A percentile compares a stretch with the other conserved stretches of the same genome.
phyloP scores from a whole-genome alignment of 2,888 invertebrate species.

The Hypomecis atomaria region DNA sequence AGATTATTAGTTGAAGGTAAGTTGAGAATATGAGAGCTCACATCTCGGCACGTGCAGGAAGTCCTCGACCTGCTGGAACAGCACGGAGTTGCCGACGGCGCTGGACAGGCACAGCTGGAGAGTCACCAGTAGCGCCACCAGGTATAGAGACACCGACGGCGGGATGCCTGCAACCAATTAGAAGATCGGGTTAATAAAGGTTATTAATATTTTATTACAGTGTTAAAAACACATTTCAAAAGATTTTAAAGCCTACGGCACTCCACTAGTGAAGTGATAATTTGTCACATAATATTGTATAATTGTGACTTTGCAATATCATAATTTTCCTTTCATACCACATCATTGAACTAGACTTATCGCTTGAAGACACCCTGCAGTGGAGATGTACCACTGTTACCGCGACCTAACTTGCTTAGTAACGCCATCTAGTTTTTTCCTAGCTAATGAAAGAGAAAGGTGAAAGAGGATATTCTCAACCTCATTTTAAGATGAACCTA shows the following conservation, averaged over 20 bases:
- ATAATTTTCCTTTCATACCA: background rate
- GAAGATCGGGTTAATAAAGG: too few relatives aligned
- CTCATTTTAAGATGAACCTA: too few relatives aligned
- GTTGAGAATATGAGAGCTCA: conserved; percentile 67
- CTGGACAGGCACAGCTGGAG: conserved; percentile 91
- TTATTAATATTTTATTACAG: too few relatives aligned
- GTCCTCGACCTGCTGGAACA: conserved; percentile 93
- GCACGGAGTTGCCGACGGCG: conserved; percentile 90
- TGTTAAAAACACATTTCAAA: too few relatives aligned
- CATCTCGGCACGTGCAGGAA: conserved; percentile 89
- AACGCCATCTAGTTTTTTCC: conserved; percentile 7
- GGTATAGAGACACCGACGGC: conserved; percentile 85
- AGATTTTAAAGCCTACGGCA: too few relatives aligned
- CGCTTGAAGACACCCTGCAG: background rate
- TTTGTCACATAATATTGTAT: background rate
- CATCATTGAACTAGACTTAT: too few relatives aligned
- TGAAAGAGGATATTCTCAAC: too few relatives aligned
- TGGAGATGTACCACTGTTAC: background rate
- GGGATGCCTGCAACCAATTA: conserved; percentile 83
- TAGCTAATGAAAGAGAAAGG: too few relatives aligned
- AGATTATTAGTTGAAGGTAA: background rate
- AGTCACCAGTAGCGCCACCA: conserved; percentile 90
- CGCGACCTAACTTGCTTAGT: background rate
- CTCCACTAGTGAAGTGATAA: too few relatives aligned
- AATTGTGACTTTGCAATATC: background rate